A percentile compares a stretch with the other conserved stretches of the same genome.
Evolutionary conservation across 2,888 invertebrate genomes (phyloP).

Genomic region (Drosophila prolongata): DNA sequence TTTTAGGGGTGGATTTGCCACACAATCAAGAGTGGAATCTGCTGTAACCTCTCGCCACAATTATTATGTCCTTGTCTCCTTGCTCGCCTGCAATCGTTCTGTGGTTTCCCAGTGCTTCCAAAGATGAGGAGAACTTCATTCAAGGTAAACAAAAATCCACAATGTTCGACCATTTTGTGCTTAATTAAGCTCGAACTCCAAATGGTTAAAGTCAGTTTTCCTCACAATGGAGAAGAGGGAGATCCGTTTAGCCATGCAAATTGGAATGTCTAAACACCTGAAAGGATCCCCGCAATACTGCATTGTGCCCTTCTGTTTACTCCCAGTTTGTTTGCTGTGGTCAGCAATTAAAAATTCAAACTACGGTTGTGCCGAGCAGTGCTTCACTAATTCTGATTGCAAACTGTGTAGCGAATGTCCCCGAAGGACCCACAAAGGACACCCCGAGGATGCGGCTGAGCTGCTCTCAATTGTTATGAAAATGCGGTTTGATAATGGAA

Average conservation of each 20-base stretch:
- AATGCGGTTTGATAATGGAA: slow-evolving; percentile 23
- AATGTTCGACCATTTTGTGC: slow-evolving; percentile 22
- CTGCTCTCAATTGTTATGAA: slow-evolving; percentile 35
- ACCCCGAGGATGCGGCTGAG: slow-evolving; percentile 17
- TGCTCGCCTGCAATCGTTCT: neutral
- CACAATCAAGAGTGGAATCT: neutral
- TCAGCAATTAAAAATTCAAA: slow-evolving; percentile 46
- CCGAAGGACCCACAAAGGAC: slow-evolving; percentile 23
- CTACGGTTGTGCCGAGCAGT: slow-evolving; percentile 7
- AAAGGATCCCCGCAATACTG: slow-evolving; percentile 12
- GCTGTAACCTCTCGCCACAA: neutral
- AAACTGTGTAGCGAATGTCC: slow-evolving; percentile 24
- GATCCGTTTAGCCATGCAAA: slow-evolving; percentile 37
- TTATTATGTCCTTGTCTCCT: neutral
- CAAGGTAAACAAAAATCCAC: slow-evolving; percentile 1
- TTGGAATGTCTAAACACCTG: slow-evolving; percentile 29
- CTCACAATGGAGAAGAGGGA: neutral
- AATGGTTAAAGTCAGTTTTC: slow-evolving; percentile 12
- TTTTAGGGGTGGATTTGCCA: too few species aligned
- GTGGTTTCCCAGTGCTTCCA: neutral
- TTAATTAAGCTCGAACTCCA: slow-evolving; percentile 29
- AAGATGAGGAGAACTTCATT: neutral
- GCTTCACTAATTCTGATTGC: slow-evolving; percentile 30
- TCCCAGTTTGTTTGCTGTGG: slow-evolving; percentile 34
- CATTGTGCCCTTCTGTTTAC: slow-evolving; percentile 14